Conservation (phyloP, 1,140 invertebrate genomes). For the Platyscapa corneri region DNA sequence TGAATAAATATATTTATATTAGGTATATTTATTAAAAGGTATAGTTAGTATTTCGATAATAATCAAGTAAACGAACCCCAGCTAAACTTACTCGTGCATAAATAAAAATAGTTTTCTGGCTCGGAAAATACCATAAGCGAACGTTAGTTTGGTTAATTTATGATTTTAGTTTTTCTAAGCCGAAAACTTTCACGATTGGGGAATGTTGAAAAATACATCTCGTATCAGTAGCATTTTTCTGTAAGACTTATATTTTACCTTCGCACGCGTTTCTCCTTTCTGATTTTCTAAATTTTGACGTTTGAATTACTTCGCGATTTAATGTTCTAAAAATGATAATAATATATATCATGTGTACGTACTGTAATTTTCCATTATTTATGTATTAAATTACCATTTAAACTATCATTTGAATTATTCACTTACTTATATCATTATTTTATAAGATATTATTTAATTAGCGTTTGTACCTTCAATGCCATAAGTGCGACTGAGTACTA, state of each 20-base stretch:
- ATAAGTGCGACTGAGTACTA: constrained; percentile 35
- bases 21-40: constrained; percentile 12
- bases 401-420: constrained; percentile 32
- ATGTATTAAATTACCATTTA: constrained; percentile 47
- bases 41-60: constrained; percentile 37
- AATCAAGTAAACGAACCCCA: constrained; percentile 1
- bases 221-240: constrained; percentile 50
- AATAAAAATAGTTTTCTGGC: background rate
- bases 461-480: constrained; percentile 19
- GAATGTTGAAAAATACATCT: constrained; percentile 24
- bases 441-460: constrained; percentile 38
- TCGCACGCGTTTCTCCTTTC: background rate
- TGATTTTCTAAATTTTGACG: background rate
- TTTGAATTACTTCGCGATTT: constrained; percentile 54
- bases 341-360: constrained; percentile 58
- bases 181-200: background rate
- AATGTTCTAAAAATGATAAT: constrained; percentile 64
- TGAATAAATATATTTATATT: background rate
- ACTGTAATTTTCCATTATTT: constrained; percentile 56
- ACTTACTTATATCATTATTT: constrained; percentile 48
- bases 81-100: background rate
- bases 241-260: background rate
- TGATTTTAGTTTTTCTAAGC: background rate
- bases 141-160: background rate
- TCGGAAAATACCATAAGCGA: background rate